Conservation (phyloP, 2,888 invertebrate species). For the Oscheius myriophilus region DNA sequence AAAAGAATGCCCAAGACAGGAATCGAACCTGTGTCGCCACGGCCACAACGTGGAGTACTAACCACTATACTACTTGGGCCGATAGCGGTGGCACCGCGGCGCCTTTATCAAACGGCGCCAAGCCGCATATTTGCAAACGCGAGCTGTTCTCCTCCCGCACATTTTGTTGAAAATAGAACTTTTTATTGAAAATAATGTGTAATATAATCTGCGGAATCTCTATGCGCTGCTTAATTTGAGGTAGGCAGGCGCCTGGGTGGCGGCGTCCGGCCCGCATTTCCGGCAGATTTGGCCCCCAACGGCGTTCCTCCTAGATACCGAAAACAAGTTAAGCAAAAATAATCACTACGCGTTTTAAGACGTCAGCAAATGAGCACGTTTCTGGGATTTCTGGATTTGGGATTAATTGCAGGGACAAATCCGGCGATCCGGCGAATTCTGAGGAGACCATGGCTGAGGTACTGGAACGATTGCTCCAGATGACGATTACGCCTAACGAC, state of each 20-base stretch:
- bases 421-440: neutral
- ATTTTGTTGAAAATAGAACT: too few species aligned
- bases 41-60: constrained; percentile 66
- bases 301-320: too few species aligned
- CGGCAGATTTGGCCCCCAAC: too few species aligned
- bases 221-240: too few species aligned
- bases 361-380: neutral
- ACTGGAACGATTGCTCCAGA: constrained; percentile 15
- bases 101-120: too few species aligned
- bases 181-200: too few species aligned
- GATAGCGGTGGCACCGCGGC: neutral
- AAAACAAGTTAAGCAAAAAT: neutral
- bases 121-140: too few species aligned
- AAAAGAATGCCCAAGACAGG: constrained; percentile 31
- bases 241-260: too few species aligned
- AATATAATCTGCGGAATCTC: too few species aligned
- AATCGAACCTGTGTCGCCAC: constrained; percentile 63
- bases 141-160: too few species aligned
- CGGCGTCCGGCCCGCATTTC: too few species aligned
- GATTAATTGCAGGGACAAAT: neutral
- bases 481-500: constrained; percentile 13
- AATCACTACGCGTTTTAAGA: neutral
- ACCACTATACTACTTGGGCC: constrained; percentile 59
- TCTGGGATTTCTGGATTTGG: neutral
- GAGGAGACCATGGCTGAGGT: constrained; percentile 19